Percentiles rank a stretch among this genome's conserved stretches.
phyloP scores from a whole-genome alignment of 2,797 vertebrate species.

The Botia kubotai region DNA sequence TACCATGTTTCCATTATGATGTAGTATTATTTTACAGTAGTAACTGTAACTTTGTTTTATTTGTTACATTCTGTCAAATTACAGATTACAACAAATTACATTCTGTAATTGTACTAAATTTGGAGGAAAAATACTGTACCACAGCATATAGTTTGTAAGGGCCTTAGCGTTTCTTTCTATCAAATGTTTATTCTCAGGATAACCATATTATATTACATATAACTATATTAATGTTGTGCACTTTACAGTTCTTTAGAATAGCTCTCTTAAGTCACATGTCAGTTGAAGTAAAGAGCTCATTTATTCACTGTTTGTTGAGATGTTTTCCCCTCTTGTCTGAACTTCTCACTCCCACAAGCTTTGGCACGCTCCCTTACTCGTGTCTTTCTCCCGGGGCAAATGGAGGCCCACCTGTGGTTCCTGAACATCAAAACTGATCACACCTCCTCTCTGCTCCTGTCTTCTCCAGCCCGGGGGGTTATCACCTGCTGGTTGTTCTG shows the following conservation, averaged over 20 bases:
- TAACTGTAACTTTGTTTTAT: no score
- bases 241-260: neutral
- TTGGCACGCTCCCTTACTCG: conserved; percentile 48
- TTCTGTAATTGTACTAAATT: no score
- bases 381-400: conserved; percentile 17
- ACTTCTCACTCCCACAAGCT: conserved; percentile 68
- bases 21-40: no score
- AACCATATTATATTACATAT: neutral
- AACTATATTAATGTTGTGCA: neutral
- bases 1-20: no score
- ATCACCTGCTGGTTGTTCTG: conserved; percentile 11
- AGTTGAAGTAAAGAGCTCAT: conserved; percentile 62
- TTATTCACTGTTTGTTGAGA: conserved; percentile 32
- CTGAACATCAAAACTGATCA: conserved; percentile 30
- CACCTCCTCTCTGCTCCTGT: neutral
- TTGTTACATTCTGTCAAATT: no score
- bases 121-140: no score
- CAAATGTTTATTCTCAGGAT: neutral
- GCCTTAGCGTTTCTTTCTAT: no score
- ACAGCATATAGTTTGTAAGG: no score
- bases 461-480: conserved; percentile 8
- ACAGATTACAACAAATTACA: no score
- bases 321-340: conserved; percentile 58
- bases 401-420: conserved; percentile 14
- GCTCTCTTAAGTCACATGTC: conserved; percentile 60